Percentiles rank a stretch among this genome's conserved stretches.
phyloP scores from a whole-genome alignment of 2,888 invertebrate species.

The Sussaba pulchella region DNA sequence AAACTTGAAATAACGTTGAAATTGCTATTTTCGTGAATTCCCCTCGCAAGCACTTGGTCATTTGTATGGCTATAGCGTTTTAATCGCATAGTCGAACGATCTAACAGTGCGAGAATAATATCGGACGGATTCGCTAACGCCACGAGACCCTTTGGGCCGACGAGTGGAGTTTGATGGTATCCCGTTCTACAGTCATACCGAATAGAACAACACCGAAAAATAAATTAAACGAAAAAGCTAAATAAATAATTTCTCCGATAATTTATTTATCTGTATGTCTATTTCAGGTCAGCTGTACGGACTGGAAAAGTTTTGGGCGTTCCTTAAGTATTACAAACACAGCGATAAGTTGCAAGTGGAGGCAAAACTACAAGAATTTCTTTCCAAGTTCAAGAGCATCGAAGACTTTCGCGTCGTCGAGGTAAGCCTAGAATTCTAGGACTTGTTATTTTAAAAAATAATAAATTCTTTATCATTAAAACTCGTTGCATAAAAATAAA shows the following conservation, averaged over 20 bases:
- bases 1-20: no score
- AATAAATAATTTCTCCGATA: neutral
- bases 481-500: no score
- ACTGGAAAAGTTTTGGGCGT: slow-evolving; percentile 99
- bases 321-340: slow-evolving; percentile 97
- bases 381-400: slow-evolving; percentile 93
- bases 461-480: no score
- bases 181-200: slow-evolving; percentile 56
- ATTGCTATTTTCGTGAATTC: no score
- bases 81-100: slow-evolving; percentile 54
- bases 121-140: slow-evolving; percentile 66
- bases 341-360: slow-evolving; percentile 91
- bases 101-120: slow-evolving; percentile 70
- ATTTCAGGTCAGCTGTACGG: slow-evolving; percentile 96
- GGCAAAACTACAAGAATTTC: slow-evolving; percentile 89
- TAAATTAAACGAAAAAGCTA: neutral
- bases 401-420: slow-evolving; percentile 95
- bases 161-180: slow-evolving; percentile 71
- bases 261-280: slow-evolving; percentile 13
- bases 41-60: slow-evolving; percentile 63
- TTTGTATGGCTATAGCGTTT: slow-evolving; percentile 28
- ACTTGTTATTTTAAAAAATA: no score
- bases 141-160: slow-evolving; percentile 58
- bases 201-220: neutral
- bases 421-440: slow-evolving; percentile 85